phyloP scores from a whole-genome alignment of 2,113 vertebrate species.

The Scatophagus argus region DNA sequence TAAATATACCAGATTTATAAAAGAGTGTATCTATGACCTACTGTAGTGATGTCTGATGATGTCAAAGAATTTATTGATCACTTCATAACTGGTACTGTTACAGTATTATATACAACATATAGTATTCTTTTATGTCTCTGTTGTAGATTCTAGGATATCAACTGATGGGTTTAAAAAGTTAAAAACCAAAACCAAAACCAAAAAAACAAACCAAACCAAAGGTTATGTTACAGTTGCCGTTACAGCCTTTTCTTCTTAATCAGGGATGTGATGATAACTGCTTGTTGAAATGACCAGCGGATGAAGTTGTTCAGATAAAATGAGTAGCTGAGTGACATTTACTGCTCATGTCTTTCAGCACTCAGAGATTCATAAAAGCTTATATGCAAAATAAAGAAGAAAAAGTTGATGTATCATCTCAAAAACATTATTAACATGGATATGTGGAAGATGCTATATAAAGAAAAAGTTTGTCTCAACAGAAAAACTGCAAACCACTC shows the following conservation, averaged over 20 bases:
- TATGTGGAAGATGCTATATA: no score
- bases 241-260: neutral
- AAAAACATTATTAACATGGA: neutral
- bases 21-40: neutral
- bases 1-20: no score
- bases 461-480: neutral
- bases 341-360: neutral
- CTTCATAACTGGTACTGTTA: neutral
- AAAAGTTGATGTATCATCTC: neutral
- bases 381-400: neutral
- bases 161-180: no score
- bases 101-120: neutral
- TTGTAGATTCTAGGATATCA: neutral
- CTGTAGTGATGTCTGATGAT: neutral
- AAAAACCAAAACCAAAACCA: no score
- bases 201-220: no score
- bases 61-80: slow-evolving; percentile 1
- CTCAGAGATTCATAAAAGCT: neutral
- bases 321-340: neutral
- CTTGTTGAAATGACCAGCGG: neutral
- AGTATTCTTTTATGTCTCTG: neutral
- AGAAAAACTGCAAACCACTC: neutral
- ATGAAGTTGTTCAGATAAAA: neutral
- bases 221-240: neutral
- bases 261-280: neutral